Conservation (phyloP, 2,113 vertebrate species). For the Dipodomys spectabilis region DNA sequence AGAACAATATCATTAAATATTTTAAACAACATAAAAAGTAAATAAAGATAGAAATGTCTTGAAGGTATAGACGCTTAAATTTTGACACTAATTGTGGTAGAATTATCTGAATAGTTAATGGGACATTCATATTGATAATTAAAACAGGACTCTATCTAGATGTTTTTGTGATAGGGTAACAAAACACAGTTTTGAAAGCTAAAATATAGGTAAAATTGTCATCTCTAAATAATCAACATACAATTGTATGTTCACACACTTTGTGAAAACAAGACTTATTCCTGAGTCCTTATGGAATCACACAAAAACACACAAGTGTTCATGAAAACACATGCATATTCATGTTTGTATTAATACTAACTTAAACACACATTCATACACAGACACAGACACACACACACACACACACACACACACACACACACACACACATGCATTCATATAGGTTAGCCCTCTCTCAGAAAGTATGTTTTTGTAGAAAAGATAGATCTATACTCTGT, state of each 20-base stretch:
- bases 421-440: not conserved
- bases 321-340: not conserved
- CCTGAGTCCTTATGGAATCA: not conserved
- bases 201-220: not conserved
- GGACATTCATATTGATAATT: not conserved
- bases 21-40: conserved; percentile 18
- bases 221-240: conserved; percentile 5
- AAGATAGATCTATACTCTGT: not conserved
- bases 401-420: not conserved
- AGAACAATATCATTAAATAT: not conserved
- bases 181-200: conserved; percentile 19
- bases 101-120: conserved; percentile 32
- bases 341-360: not conserved
- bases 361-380: not conserved
- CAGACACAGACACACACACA: not conserved
- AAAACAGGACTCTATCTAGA: conserved; percentile 5
- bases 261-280: not conserved
- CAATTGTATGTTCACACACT: not conserved
- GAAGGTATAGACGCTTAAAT: not conserved
- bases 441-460: not conserved
- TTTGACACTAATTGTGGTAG: not conserved
- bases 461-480: not conserved
- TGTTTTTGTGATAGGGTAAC: not conserved
- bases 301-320: not conserved
- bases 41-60: not conserved